These are phyloP conservation scores for Philopotamus ludificatus DNA, from an alignment of 1,140 invertebrate species.

Conservation along the genomic window DNA sequence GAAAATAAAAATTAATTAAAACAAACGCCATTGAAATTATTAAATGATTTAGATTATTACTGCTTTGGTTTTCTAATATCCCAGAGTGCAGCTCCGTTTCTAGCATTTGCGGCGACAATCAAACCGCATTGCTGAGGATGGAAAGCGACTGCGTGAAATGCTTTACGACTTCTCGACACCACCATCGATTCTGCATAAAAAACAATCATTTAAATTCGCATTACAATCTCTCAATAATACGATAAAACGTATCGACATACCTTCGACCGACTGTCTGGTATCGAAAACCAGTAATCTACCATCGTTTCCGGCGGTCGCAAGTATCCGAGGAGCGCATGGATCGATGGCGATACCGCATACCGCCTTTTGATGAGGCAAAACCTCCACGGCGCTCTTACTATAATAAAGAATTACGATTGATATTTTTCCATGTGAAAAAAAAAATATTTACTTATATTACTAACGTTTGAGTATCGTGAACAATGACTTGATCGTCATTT, in stretches of 20 bases:
- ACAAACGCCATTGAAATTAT: background rate
- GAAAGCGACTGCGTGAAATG: conserved; percentile 90
- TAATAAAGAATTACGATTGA: conserved; percentile 16
- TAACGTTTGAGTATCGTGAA: conserved; percentile 82
- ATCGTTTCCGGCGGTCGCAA: conserved; percentile 89
- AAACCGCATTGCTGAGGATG: conserved; percentile 81
- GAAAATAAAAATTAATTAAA: conserved; percentile 32
- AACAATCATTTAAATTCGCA: background rate
- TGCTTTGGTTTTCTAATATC: conserved; percentile 80
- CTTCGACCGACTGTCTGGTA: conserved; percentile 64
- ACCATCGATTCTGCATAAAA: conserved; percentile 48
- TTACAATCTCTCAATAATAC: background rate
- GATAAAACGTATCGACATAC: conserved; percentile 39
- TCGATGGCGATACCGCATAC: conserved; percentile 87
- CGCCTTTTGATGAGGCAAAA: conserved; percentile 81
- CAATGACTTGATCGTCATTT: conserved; percentile 90
- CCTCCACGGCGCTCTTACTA: conserved; percentile 62
- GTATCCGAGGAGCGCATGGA: conserved; percentile 77
- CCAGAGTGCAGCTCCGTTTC: conserved; percentile 86
- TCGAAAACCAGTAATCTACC: conserved; percentile 85
- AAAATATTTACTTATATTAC: conserved; percentile 40
- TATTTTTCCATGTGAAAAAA: conserved; percentile 4
- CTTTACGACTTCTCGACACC: conserved; percentile 51
- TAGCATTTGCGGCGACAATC: conserved; percentile 84
- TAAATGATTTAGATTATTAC: conserved; percentile 57